Evolutionary conservation across 2,113 vertebrate genomes (phyloP), one percentile per base, ranked within the genome.

Genomic region (Myrmecophaga tridactyla): DNA sequence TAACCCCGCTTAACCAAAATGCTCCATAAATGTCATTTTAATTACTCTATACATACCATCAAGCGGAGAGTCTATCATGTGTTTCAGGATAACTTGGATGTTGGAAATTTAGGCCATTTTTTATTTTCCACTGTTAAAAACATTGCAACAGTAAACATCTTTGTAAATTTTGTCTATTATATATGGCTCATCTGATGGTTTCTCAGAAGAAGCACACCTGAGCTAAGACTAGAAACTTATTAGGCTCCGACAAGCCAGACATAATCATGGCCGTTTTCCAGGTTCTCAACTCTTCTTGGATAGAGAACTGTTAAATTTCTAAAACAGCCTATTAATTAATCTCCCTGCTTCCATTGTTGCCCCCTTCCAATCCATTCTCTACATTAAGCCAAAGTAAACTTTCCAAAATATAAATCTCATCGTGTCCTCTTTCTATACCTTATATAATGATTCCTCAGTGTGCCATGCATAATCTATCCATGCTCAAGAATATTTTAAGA

Each of bases 401-500:
- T 93, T 91, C 63, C 31, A 90, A 94, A 96, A 89, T 92, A 94
- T 67, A 95, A 92, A 90, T 93, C 34, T 82, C 43, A 60, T 82
- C 9, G 15, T 2, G 1, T 82, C 69, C 63, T 96, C 65, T 67
- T 93, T 36, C 62, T 87, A 93, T 58, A 65, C 17, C 31, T 72
- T 39, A 63, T 48, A 93, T 21, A 77, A 62, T 86, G 29, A 14
- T 23, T 80, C 27, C 36, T 86, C 62, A 56, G 51, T 83, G n/a
- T 83, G 31, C 93, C 70, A 83, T 56, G 15, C 70, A 48, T 86
- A 89, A 93, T 43, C 27, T 80, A 72, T 73, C 27, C 48, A 94
- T 78, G 86, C 48, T 86, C 21, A 94, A 76, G 63, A 76, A 53
- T 7, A 72, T 76, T 76, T 73, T 73, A 90, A 81, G 31, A 53